These are phyloP conservation scores for Pissodes strobi DNA, from an alignment of 1,140 invertebrate genomes.

Conservation along the genomic window DNA sequence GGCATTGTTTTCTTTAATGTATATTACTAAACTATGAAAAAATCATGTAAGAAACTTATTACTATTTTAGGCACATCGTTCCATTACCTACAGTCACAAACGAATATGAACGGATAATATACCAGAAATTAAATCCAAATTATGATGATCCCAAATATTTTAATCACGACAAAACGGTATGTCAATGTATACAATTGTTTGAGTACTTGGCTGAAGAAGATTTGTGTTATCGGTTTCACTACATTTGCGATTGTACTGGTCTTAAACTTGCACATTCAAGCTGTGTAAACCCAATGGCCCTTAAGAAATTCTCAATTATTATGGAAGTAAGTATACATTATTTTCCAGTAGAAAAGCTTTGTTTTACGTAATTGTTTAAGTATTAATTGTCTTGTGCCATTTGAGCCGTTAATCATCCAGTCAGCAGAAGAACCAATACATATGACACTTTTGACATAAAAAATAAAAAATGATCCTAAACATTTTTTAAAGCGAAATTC, in stretches of 20 bases:
- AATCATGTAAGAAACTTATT: too few relatives aligned
- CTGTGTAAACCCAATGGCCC: slow-evolving; percentile 44
- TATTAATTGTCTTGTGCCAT: too few relatives aligned
- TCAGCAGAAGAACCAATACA: too few relatives aligned
- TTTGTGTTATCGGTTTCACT: slow-evolving; percentile 4
- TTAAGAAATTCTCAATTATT: slow-evolving; percentile 4
- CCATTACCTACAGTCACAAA: slow-evolving; percentile 20
- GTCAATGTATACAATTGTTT: slow-evolving; percentile 32
- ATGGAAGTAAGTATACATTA: too few relatives aligned
- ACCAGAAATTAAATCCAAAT: slow-evolving; percentile 3
- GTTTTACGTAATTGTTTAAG: too few relatives aligned
- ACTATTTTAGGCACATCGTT: slow-evolving; percentile 16
- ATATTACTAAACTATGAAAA: too few relatives aligned
- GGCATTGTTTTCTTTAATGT: too few relatives aligned
- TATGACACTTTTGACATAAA: too few relatives aligned
- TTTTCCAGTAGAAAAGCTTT: too few relatives aligned
- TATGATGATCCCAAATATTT: slow-evolving; percentile 54
- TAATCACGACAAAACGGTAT: neutral
- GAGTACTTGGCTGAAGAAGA: slow-evolving; percentile 15
- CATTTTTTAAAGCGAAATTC: too few relatives aligned
- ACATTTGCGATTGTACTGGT: slow-evolving; percentile 17
- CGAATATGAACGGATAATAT: slow-evolving; percentile 3
- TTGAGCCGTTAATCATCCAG: too few relatives aligned
- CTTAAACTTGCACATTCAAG: slow-evolving; percentile 12
- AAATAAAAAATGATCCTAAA: too few relatives aligned